Evolutionary conservation across 2,888 invertebrate genomes (phyloP).

Genomic region (Lochmaea capreae): DNA sequence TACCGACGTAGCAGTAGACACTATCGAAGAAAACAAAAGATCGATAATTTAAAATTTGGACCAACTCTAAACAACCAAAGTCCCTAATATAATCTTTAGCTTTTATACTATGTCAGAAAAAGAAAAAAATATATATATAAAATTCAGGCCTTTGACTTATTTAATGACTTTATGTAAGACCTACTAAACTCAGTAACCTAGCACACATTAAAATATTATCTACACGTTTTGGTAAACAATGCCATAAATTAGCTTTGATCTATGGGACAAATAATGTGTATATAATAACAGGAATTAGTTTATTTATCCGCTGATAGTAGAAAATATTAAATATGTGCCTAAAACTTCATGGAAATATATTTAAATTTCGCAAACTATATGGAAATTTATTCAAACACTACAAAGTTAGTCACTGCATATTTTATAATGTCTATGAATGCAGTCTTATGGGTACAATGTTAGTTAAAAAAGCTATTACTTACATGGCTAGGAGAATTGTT

Average conservation of each 20-base stretch:
- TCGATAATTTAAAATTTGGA: conserved; percentile 29
- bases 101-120: conserved; percentile 25
- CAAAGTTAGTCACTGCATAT: neutral
- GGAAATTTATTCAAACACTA: neutral
- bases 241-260: conserved; percentile 16
- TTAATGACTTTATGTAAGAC: neutral
- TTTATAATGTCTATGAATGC: neutral
- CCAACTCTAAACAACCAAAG: conserved; percentile 55
- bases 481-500: conserved; percentile 70
- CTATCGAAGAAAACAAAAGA: conserved; percentile 35
- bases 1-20: conserved; percentile 20
- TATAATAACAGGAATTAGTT: conserved; percentile 9
- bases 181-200: neutral
- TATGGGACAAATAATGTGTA: neutral
- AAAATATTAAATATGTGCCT: neutral
- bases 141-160: neutral
- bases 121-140: conserved; percentile 44
- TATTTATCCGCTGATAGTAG: conserved; percentile 2
- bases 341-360: neutral
- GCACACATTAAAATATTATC: conserved; percentile 6
- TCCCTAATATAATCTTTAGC: conserved; percentile 47
- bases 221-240: conserved; percentile 14
- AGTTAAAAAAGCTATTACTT: conserved; percentile 34
- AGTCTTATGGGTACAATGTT: neutral
- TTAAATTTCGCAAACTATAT: neutral